Base-by-base conservation (phyloP, 2,888 invertebrate genomes). In the Kuschelorhynchus macadamiae region DNA sequence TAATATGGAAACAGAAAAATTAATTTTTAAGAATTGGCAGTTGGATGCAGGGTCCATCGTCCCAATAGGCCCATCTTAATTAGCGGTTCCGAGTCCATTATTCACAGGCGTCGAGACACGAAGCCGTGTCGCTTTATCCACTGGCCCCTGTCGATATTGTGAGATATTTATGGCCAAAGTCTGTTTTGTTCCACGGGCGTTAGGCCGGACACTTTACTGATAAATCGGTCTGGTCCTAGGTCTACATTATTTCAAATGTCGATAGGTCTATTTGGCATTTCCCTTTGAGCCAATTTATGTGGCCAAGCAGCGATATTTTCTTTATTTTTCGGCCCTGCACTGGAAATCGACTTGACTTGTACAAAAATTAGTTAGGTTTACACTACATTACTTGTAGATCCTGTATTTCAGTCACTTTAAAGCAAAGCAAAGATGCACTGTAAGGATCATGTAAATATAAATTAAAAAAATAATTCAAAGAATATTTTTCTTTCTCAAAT, bases 71-170 rank as follows among this genome's bases (percentile, higher is more conserved):
- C 76, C 77, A 79, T 82, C 81, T 82, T 82, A 82, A 83, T 83
- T 82, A 82, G 83, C 80, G 82, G 81, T 81, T 77, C 77, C 79
- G 74, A 75, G 81, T 82, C 81, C 81, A 82, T 82, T 82, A 82
- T 81, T 82, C 81, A 81, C 77, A 66, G 75, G 75, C 77, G 79
- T 74, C 78, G 79, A 75, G 77, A 75, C 75, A 76, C 77, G 76
- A 75, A 76, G 77, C 79, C 75, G 73, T 79, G 78, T 76, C 80
- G 80, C 79, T 82, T 80, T 81, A 80, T 82, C 79, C 79, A 75
- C 76, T 76, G 79, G 77, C 76, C 78, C 41, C 77, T 79, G 81
- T 81, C 82, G 81, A 82, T 80, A 77, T 74, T 74, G 72, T 81
- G 79, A 81, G 81, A 81, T 81, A 82, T 82, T 82, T 82, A 82